These are phyloP conservation scores for Parnassius glacialis DNA, from an alignment of 2,888 invertebrate species.

Conservation along the genomic window DNA sequence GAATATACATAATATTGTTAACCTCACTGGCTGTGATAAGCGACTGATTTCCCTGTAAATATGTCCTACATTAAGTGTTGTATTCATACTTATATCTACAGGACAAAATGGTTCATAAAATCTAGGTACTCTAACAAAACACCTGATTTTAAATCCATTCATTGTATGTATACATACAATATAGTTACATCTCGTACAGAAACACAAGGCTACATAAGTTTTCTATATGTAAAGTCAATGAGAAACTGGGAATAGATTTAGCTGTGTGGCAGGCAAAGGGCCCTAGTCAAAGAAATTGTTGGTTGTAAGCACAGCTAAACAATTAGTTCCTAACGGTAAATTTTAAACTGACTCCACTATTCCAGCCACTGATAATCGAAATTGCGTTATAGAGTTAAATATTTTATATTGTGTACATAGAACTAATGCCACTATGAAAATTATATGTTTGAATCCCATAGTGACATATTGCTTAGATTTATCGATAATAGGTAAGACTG, in stretches of 20 bases:
- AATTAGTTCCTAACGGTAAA: slow-evolving; percentile 29
- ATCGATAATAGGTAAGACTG: slow-evolving; percentile 20
- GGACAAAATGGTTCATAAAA: slow-evolving; percentile 9
- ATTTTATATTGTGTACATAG: slow-evolving; percentile 36
- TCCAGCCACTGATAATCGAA: slow-evolving; percentile 24
- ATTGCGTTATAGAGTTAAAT: slow-evolving; percentile 29
- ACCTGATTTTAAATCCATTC: too few relatives aligned
- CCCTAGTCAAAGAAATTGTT: slow-evolving; percentile 25
- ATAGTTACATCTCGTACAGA: slow-evolving; percentile 22
- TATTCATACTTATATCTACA: slow-evolving; percentile 29
- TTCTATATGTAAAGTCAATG: slow-evolving; percentile 14
- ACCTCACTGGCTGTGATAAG: slow-evolving; percentile 50
- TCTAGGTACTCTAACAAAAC: slow-evolving; percentile 1
- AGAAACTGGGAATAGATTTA: slow-evolving; percentile 9
- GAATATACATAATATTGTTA: slow-evolving; percentile 32
- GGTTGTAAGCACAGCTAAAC: slow-evolving; percentile 13
- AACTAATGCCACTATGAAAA: slow-evolving; percentile 65
- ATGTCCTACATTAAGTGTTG: slow-evolving; percentile 39
- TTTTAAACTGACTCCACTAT: slow-evolving; percentile 27
- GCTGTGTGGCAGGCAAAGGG: slow-evolving; percentile 5
- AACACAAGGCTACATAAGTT: slow-evolving; percentile 16
- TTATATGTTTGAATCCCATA: slow-evolving; percentile 75
- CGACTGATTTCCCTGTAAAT: slow-evolving; percentile 50
- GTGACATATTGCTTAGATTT: slow-evolving; percentile 57
- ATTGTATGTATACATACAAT: slow-evolving; percentile 17